These are phyloP conservation scores for Galeopsomyia nigrocyanea DNA, from an alignment of 2,888 invertebrate genomes.

Conservation along the genomic window DNA sequence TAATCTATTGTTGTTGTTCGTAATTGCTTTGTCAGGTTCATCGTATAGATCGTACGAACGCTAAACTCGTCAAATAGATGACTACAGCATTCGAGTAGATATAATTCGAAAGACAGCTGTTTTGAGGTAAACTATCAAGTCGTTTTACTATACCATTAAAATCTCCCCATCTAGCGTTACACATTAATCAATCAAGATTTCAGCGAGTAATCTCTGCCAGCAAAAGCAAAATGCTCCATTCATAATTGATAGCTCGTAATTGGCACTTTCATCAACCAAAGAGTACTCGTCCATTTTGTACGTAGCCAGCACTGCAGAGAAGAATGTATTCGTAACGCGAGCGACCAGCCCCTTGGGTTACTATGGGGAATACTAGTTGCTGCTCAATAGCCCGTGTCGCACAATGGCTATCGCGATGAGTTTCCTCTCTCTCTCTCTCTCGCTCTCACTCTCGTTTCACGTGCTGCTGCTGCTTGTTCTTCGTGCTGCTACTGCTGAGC, in stretches of 20 bases:
- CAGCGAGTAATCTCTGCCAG: background rate
- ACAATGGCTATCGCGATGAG: slow-evolving; percentile 31
- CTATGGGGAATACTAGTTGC: slow-evolving; percentile 41
- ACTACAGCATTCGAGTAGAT: too few species aligned
- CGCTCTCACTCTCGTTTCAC: background rate
- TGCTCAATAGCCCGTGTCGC: slow-evolving; percentile 33
- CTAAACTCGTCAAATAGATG: too few species aligned
- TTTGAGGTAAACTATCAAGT: too few species aligned
- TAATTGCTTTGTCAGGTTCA: too few species aligned
- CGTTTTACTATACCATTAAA: too few species aligned
- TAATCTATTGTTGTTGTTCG: too few species aligned
- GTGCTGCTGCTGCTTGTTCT: slow-evolving; percentile 25
- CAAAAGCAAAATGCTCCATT: slow-evolving; percentile 28
- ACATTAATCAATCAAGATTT: too few species aligned
- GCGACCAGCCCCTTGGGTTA: slow-evolving; percentile 8
- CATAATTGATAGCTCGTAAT: slow-evolving; percentile 33
- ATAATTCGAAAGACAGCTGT: too few species aligned
- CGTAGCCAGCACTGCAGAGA: slow-evolving; percentile 6
- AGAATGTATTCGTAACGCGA: slow-evolving; percentile 27
- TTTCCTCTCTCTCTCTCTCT: too few species aligned
- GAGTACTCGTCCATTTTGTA: background rate
- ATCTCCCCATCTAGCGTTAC: too few species aligned
- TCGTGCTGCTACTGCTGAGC: slow-evolving; percentile 41
- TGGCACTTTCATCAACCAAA: slow-evolving; percentile 34
- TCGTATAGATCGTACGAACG: too few species aligned